phyloP scores from a whole-genome alignment of 1,140 invertebrate species.

The Aphaenogaster rudis region DNA sequence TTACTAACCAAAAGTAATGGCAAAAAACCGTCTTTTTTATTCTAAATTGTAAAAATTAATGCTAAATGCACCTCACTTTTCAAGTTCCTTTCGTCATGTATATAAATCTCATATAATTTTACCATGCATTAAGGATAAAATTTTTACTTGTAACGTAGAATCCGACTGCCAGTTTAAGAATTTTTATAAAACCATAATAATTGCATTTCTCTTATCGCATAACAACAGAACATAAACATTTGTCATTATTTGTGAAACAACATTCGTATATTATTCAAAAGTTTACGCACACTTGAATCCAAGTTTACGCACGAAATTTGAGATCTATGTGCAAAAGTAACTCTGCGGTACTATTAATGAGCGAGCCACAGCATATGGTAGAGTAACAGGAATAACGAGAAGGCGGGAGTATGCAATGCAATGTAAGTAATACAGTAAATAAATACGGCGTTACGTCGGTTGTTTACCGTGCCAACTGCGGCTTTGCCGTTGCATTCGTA shows the following conservation, averaged over 20 bases:
- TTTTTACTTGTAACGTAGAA: not conserved
- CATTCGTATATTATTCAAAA: not conserved
- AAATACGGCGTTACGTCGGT: conserved; percentile 57
- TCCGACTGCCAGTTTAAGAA: not conserved
- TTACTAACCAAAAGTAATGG: not conserved
- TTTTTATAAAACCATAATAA: not conserved
- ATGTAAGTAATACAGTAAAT: conserved; percentile 65
- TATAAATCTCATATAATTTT: not conserved
- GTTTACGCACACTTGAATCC: not conserved
- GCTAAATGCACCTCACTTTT: not conserved
- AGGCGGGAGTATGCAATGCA: conserved; percentile 34
- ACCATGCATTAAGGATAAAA: not conserved
- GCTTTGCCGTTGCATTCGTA: conserved; percentile 29
- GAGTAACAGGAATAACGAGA: conserved; percentile 30
- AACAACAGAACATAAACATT: not conserved
- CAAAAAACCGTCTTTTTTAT: not conserved
- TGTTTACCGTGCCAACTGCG: conserved; percentile 39
- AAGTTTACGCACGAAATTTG: conserved; percentile 38
- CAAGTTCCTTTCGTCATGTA: not conserved
- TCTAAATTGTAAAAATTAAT: not conserved
- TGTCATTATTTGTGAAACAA: not conserved
- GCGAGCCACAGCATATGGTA: conserved; percentile 7
- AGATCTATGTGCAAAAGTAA: conserved; percentile 40
- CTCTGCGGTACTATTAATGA: conserved; percentile 43
- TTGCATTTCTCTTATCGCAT: not conserved